Conservation (phyloP, 2,797 vertebrate genomes). For the Hyperoplus lanceolatus region DNA sequence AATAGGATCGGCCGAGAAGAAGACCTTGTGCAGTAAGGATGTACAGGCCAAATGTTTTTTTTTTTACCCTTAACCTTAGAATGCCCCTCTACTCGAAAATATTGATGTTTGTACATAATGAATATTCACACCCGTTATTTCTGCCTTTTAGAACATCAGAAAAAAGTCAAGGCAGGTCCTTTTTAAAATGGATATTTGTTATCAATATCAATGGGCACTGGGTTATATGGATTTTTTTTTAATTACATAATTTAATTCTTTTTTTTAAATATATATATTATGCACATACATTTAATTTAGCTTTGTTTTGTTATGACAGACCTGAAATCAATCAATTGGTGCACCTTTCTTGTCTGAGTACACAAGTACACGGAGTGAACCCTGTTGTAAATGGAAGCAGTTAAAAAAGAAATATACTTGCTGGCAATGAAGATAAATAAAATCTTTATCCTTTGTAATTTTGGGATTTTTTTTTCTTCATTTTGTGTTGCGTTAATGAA, state of each 20-base stretch:
- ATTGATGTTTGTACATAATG: constrained; percentile 76
- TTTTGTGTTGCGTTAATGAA: neutral
- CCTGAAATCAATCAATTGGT: constrained; percentile 67
- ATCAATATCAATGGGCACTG: constrained; percentile 75
- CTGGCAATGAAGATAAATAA: constrained; percentile 72
- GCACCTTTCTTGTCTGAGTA: constrained; percentile 62
- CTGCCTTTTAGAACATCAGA: constrained; percentile 56
- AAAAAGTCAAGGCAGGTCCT: constrained; percentile 62
- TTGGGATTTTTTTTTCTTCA: constrained; percentile 13
- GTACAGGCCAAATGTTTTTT: constrained; percentile 47
- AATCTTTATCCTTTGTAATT: constrained; percentile 74
- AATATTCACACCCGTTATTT: constrained; percentile 61
- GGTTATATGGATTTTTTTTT: constrained; percentile 56
- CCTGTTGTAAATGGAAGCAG: constrained; percentile 63
- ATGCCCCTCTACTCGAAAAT: constrained; percentile 71
- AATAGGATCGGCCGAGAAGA: constrained; percentile 38
- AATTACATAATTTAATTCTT: constrained; percentile 65
- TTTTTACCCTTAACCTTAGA: constrained; percentile 53
- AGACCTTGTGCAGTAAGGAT: constrained; percentile 33
- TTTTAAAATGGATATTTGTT: constrained; percentile 45
- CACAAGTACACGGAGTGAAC: constrained; percentile 48
- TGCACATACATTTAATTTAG: constrained; percentile 73
- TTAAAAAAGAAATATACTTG: constrained; percentile 52
- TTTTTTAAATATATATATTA: constrained; percentile 68
- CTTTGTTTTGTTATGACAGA: constrained; percentile 75